Percentiles rank a stretch among this genome's conserved stretches.
Evolutionary conservation across 2,888 invertebrate species (phyloP).

Genomic region (Tupiocoris notatus): DNA sequence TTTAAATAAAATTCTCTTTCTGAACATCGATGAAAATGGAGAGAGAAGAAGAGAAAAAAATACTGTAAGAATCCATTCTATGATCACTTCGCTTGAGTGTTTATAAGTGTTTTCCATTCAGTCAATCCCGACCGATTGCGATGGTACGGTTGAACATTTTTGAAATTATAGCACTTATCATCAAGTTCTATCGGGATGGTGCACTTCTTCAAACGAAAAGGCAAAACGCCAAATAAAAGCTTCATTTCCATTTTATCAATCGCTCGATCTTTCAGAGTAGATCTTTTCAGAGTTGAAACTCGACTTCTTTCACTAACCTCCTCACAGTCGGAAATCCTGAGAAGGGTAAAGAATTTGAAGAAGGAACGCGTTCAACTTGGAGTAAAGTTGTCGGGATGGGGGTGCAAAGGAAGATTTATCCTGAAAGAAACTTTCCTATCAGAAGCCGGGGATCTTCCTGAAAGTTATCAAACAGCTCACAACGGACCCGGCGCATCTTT

Average conservation of each 20-base stretch:
- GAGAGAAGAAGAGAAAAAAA: too few relatives aligned
- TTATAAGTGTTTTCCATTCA: too few relatives aligned
- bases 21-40: too few relatives aligned
- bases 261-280: neutral
- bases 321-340: neutral
- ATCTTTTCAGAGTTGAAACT: slow-evolving; percentile 1
- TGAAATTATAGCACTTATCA: neutral
- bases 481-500: neutral
- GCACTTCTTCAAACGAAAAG: neutral
- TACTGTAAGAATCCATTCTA: too few relatives aligned
- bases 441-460: slow-evolving; percentile 25
- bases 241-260: slow-evolving; percentile 39
- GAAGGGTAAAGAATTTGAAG: neutral
- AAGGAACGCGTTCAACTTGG: neutral
- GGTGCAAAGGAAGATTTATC: slow-evolving; percentile 22
- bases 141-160: too few relatives aligned
- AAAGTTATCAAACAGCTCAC: slow-evolving; percentile 15
- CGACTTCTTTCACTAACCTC: neutral
- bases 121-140: too few relatives aligned
- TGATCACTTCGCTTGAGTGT: too few relatives aligned
- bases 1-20: too few relatives aligned
- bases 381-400: neutral
- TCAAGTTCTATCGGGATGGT: neutral
- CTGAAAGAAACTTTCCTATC: slow-evolving; percentile 34
- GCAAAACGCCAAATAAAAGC: slow-evolving; percentile 9